phyloP scores from a whole-genome alignment of 2,113 vertebrate species.

The Hemibagrus wyckioides region DNA sequence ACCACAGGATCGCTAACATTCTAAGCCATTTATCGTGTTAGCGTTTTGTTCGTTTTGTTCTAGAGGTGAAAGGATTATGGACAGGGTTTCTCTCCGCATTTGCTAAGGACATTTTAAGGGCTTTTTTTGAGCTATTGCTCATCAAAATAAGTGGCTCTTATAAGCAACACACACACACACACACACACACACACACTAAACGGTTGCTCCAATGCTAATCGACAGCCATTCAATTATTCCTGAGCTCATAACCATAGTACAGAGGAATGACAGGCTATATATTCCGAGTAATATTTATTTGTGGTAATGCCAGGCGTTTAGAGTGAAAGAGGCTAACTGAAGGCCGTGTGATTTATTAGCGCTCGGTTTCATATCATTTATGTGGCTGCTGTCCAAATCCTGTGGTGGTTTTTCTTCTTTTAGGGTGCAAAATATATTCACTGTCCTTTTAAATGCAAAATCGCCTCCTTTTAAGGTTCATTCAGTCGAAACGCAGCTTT shows the following conservation, averaged over 20 bases:
- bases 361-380: slow-evolving; percentile 61
- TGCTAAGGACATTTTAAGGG: slow-evolving; percentile 2
- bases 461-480: slow-evolving; percentile 53
- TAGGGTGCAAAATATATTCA: slow-evolving; percentile 53
- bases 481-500: slow-evolving; percentile 49
- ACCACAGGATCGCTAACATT: background rate
- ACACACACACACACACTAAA: slow-evolving; percentile 55
- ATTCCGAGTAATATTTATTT: slow-evolving; percentile 75
- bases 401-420: slow-evolving; percentile 41
- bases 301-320: slow-evolving; percentile 66
- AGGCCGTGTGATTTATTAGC: slow-evolving; percentile 70
- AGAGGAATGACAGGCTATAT: slow-evolving; percentile 67
- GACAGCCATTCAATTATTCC: slow-evolving; percentile 73
- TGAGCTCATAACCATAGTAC: slow-evolving; percentile 65
- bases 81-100: background rate
- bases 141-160: slow-evolving; percentile 13
- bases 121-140: slow-evolving; percentile 21
- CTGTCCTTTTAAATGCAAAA: slow-evolving; percentile 53
- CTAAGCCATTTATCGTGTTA: background rate
- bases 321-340: slow-evolving; percentile 57
- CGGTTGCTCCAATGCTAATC: slow-evolving; percentile 69
- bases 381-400: slow-evolving; percentile 53
- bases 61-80: slow-evolving; percentile 8
- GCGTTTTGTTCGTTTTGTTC: background rate
- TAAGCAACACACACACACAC: slow-evolving; percentile 28